A percentile compares a stretch with the other conserved stretches of the same genome.
Evolutionary conservation across 2,888 invertebrate species (phyloP).

Genomic region (Tetanocera ferruginea): DNA sequence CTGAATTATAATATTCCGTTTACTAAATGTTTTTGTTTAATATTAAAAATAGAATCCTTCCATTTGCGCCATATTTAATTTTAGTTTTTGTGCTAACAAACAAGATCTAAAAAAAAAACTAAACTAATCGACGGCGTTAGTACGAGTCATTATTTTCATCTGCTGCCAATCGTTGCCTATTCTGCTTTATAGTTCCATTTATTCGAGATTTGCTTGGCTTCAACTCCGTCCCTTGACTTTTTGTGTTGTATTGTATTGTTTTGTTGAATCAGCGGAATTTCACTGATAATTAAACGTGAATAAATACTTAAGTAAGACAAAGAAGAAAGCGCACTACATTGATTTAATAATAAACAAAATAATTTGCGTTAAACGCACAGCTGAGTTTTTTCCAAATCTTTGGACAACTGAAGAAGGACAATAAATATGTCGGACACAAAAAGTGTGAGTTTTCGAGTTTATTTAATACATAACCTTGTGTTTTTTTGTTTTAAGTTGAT

Average conservation of each 20-base stretch:
- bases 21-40: background rate
- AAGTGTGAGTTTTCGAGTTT: conserved; percentile 59
- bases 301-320: conserved; percentile 8
- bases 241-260: conserved; percentile 23
- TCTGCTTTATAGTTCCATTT: conserved; percentile 25
- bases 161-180: background rate
- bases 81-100: background rate
- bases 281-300: conserved; percentile 10
- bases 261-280: conserved; percentile 37
- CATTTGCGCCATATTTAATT: background rate
- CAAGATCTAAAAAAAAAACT: background rate
- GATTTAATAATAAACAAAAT: conserved; percentile 15
- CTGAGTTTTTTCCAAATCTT: background rate
- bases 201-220: conserved; percentile 7
- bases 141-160: background rate
- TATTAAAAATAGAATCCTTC: background rate
- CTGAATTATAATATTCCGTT: background rate
- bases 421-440: conserved; percentile 65
- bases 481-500: background rate
- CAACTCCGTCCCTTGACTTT: conserved; percentile 21
- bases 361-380: background rate
- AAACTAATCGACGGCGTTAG: background rate
- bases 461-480: background rate
- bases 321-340: background rate
- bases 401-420: background rate